Base-by-base conservation (phyloP, 35 echinoderm and acorn worm genomes). In the Anneissia japonica region DNA sequence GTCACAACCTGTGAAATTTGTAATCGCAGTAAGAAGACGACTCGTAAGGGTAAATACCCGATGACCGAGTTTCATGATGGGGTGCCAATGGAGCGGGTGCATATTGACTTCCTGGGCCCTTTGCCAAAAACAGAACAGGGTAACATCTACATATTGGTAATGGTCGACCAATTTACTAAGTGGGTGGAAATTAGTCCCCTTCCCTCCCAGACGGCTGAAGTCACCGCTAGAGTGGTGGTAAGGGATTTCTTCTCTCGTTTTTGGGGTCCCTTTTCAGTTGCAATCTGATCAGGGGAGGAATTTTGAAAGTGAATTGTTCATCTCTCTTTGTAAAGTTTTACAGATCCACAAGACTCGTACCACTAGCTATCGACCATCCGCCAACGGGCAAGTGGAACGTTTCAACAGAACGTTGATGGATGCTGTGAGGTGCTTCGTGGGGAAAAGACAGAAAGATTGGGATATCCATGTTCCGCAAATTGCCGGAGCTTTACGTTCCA, bases 131-230 rank as follows among this genome's bases (percentile, higher is more conserved):
- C 51, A 2, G 29, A 39, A 31, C 0, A 6, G 3, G 83, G 41
- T 34, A 74, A 84, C 29, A 32, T 23, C 12, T 31, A 84, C 7
- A 21, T 84, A 5, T 46, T 84, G 6, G 32, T 84, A 46, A 84
- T 84, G 40, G 83, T 92, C 0, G 45, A 88, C 13, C 79, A 78
- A 75, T 90, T 85, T 32, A 85, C 89, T 0, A 85, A 90, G 31
- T 86, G 84, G 84, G 89, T 85, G 0, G 76, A 86, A 55, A 80
- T 77, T 73, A 40, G 85, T 13, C 83, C 76, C 4, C 34, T 86
- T 0, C 84, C 82, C 23, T 85, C 83, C 0, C 82, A 91, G 32
- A 80, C 83, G 35, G 89, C 82, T 46, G 83, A 91, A 29, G 77
- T 72, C 4, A 90, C 81, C 0, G 80, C 81, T 19, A 81, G 72